Conservation (phyloP, 2,113 vertebrate species). For the cat (Felis catus) region F.catus_Fca126_mat1.0 CM031413.1:79711001-79711500, state of each 20-base stretch:
- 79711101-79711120: background rate
- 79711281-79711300: background rate
- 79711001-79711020: background rate
- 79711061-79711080: background rate
- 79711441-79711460: too few species aligned
- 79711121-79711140: background rate
- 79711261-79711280: background rate
- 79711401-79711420: background rate
- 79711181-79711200: background rate
- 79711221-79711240: background rate
- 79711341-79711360: background rate
- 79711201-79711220: background rate
- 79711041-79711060: background rate
- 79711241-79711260: background rate
- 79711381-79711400: background rate
- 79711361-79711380: background rate
- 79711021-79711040: background rate
- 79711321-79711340: background rate
- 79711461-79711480: background rate
- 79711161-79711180: background rate
- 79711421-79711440: too few species aligned
- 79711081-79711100: background rate
- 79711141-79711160: accelerated
- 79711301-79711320: background rate
- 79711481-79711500: background rate